Evolutionary conservation across 2,888 invertebrate genomes (phyloP), one percentile per base, ranked within the genome.

Genomic region (Cacoxenus indagator): DNA sequence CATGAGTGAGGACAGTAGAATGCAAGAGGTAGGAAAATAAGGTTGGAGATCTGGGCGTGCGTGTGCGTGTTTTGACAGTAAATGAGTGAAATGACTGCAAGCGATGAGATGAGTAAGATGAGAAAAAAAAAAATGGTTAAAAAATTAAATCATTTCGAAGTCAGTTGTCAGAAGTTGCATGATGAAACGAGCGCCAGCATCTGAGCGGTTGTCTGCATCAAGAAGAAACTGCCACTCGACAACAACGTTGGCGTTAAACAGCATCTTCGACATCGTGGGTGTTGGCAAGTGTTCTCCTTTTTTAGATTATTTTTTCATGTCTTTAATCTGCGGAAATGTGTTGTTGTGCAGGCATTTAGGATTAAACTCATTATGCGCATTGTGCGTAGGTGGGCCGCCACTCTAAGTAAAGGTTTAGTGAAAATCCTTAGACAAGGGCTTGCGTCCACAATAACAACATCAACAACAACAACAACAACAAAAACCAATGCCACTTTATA

Each of bases 141-240:
- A 73, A 76, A 76, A 77, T 77, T 74, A 77, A 77, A 73, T 76
- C 76, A 74, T 76, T 75, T 75, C 70, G 59, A 69, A 71, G 72
- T 70, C 72, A 70, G 71, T 57, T 64, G 67, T 67, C 68, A 62
- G 61, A 11, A 62, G 55, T 55, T 62, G 61, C 14, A 24, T 26
- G 43, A 31, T 59, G 31, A 71, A 67, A 70, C 68, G 67, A 59
- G 57, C 66, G 71, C 67, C 69, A 51, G 51, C 51, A 51, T n/a
- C n/a, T n/a, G n/a, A n/a, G n/a, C n/a, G n/a, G n/a, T n/a, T n/a
- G n/a, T n/a, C n/a, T 11, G n/a, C 6, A 48, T 26, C 19, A 55
- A 22, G 24, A 9, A 8, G 4, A 31, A 61, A n/a, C 31, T 17
- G 19, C 19, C 9, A 19, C 37, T 26, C 55, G 9, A 55, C 55